phyloP scores from a whole-genome alignment of 2,113 vertebrate genomes.

The Caranx ignobilis region DNA sequence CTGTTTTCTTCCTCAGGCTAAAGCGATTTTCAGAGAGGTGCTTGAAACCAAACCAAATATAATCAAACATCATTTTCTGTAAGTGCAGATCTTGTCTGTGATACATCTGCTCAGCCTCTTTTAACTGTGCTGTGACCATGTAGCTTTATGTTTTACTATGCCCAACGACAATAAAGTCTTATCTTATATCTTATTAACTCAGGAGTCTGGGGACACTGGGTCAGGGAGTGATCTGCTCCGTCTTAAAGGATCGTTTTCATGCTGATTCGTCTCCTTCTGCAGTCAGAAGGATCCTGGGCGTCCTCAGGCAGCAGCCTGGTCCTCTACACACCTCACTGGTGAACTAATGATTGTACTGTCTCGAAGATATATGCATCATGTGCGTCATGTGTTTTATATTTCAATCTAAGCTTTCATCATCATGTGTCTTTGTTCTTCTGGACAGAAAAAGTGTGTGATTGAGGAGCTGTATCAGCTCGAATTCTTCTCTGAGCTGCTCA shows the following conservation, averaged over 20 bases:
- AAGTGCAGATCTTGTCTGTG: slow-evolving; percentile 52
- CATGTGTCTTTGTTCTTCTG: slow-evolving; percentile 9
- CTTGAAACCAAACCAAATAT: slow-evolving; percentile 39
- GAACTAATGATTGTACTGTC: not conserved
- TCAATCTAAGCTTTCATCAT: not conserved
- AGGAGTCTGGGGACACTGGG: slow-evolving; percentile 81
- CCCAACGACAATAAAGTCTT: too few species aligned
- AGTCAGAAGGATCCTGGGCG: slow-evolving; percentile 65
- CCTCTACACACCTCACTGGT: slow-evolving; percentile 84
- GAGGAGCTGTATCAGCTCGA: slow-evolving; percentile 75
- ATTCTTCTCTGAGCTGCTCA: slow-evolving; percentile 80
- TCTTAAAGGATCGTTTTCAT: slow-evolving; percentile 58
- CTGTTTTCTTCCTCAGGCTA: slow-evolving; percentile 73
- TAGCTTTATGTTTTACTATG: not conserved
- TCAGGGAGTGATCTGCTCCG: slow-evolving; percentile 79
- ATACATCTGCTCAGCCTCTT: not conserved
- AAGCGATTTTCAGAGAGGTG: slow-evolving; percentile 75
- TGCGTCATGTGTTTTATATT: not conserved
- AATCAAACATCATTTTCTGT: slow-evolving; percentile 70
- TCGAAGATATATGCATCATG: not conserved
- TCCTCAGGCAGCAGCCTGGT: slow-evolving; percentile 76
- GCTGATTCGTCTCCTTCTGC: slow-evolving; percentile 26
- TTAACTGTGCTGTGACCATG: not conserved
- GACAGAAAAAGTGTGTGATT: slow-evolving; percentile 83
- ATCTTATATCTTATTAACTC: slow-evolving; percentile 12